Percentiles rank a stretch among this genome's conserved stretches.
Evolutionary conservation across 2,888 invertebrate genomes (phyloP).

Genomic region (Choreutis nemorana): DNA sequence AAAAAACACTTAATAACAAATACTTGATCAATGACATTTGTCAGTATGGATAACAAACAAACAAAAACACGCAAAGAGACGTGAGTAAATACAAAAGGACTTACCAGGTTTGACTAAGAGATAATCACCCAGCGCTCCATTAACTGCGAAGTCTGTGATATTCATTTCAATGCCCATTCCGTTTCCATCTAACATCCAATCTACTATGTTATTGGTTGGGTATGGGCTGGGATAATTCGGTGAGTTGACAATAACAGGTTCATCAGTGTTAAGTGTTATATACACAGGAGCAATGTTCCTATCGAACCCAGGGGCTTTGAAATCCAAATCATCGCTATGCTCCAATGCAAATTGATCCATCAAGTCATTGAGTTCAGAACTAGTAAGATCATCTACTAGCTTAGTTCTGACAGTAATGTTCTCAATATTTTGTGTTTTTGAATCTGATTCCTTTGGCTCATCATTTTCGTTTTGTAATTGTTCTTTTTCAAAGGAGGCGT

Average conservation of each 20-base stretch:
- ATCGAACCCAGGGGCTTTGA: constrained; percentile 17
- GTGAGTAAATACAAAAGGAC: constrained; percentile 1
- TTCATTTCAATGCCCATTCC: constrained; percentile 52
- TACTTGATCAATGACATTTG: too few species aligned
- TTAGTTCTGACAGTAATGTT: constrained; percentile 6
- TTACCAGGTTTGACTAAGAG: constrained; percentile 52
- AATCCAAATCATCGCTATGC: constrained; percentile 21
- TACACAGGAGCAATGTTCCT: constrained; percentile 20
- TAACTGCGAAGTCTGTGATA: constrained; percentile 38
- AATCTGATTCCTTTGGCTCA: constrained; percentile 3
- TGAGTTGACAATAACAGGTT: constrained; percentile 28
- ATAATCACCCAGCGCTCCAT: constrained; percentile 38
- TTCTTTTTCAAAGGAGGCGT: constrained; percentile 6
- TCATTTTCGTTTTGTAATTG: constrained; percentile 6
- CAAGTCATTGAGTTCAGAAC: constrained; percentile 21
- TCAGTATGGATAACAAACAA: too few species aligned
- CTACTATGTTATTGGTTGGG: constrained; percentile 29
- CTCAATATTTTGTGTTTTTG: constrained; percentile 1
- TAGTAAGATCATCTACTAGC: constrained; percentile 20
- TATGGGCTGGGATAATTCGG: constrained; percentile 35
- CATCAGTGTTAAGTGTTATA: constrained; percentile 24
- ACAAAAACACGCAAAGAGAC: too few species aligned
- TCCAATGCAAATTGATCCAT: constrained; percentile 23
- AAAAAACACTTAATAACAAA: too few species aligned
- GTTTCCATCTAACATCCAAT: constrained; percentile 43